These are phyloP conservation scores for Temnopleurus reevesii DNA, from an alignment of 53 echinoderm and acorn worm species.

Conservation along the genomic window DNA sequence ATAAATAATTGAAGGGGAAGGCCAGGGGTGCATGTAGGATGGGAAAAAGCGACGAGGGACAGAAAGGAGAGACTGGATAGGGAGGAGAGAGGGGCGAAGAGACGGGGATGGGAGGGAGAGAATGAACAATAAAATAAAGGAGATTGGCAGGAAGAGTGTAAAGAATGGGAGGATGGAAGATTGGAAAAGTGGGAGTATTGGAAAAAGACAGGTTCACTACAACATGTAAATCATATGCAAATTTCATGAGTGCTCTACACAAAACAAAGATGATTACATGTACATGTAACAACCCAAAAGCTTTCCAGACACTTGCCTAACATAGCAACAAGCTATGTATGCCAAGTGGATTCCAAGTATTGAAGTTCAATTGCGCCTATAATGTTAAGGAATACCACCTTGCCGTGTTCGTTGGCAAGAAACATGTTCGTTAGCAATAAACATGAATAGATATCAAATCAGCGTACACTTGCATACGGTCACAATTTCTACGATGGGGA, in stretches of 20 bases:
- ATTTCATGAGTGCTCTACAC: neutral
- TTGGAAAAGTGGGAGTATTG: neutral
- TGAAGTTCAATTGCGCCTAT: neutral
- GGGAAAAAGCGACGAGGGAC: neutral
- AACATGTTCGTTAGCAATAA: too few relatives aligned
- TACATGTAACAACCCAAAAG: neutral
- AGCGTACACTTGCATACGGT: too few relatives aligned
- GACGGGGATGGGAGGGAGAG: neutral
- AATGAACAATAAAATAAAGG: neutral
- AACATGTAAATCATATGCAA: neutral
- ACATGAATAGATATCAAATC: too few relatives aligned
- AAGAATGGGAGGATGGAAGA: neutral
- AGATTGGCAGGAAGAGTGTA: neutral
- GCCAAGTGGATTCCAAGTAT: neutral
- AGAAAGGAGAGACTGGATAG: neutral
- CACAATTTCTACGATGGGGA: too few relatives aligned
- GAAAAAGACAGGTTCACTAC: neutral
- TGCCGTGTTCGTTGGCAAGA: too few relatives aligned
- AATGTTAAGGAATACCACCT: too few relatives aligned
- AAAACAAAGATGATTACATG: neutral
- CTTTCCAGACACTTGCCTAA: too few relatives aligned
- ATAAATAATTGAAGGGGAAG: neutral
- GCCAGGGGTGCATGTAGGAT: neutral
- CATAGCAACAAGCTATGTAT: neutral
- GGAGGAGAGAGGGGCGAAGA: neutral